Percentiles rank a stretch among this genome's conserved stretches.
phyloP scores from a whole-genome alignment of 2,888 invertebrate species.

The Crioceris asparagi region DNA sequence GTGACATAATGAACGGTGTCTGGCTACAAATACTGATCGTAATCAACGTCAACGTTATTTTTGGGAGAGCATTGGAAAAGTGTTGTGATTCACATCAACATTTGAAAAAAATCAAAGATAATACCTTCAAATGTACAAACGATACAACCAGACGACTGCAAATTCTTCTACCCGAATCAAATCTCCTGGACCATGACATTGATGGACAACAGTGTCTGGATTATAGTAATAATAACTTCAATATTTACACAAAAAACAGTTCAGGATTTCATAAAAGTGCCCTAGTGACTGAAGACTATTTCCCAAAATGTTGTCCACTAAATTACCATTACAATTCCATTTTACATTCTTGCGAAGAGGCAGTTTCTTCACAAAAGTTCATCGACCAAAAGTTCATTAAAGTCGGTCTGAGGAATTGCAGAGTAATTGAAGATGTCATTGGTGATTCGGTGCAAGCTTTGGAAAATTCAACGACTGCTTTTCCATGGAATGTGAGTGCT shows the following conservation, averaged over 20 bases:
- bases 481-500: too few relatives aligned
- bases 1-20: too few relatives aligned
- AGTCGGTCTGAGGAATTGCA: constrained; percentile 25
- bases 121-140: constrained; percentile 7
- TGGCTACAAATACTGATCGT: too few relatives aligned
- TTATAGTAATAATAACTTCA: constrained; percentile 5
- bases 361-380: constrained; percentile 9
- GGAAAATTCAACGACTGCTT: too few relatives aligned
- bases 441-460: too few relatives aligned
- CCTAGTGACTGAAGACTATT: constrained; percentile 6
- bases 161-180: constrained; percentile 8
- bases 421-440: constrained; percentile 15
- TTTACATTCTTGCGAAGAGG: constrained; percentile 20
- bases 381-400: constrained; percentile 19
- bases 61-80: constrained; percentile 5
- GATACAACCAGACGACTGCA: constrained; percentile 8
- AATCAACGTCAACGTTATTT: too few relatives aligned
- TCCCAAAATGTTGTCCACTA: constrained; percentile 29
- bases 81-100: constrained; percentile 8
- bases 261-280: neutral
- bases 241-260: constrained; percentile 5
- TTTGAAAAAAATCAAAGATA: neutral
- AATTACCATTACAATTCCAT: constrained; percentile 19
- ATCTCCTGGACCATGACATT: constrained; percentile 3
- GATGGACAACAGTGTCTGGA: constrained; percentile 11